Evolutionary conservation across 2,888 invertebrate genomes (phyloP).

Genomic region (Cyclophora albipunctata): DNA sequence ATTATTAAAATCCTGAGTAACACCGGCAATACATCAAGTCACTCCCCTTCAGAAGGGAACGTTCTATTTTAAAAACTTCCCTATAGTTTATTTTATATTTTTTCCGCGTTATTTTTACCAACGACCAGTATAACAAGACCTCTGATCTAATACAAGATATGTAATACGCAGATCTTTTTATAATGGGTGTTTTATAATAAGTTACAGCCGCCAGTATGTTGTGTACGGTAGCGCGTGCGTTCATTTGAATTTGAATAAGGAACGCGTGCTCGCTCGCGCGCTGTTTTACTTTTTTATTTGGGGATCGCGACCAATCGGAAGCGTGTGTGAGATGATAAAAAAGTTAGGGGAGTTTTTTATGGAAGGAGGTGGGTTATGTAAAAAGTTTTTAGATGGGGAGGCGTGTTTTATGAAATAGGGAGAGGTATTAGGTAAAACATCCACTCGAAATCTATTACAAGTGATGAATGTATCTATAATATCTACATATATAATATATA

Average conservation of each 20-base stretch:
- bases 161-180: constrained; percentile 30
- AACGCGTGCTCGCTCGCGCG: constrained; percentile 59
- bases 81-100: constrained; percentile 68
- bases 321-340: constrained; percentile 46
- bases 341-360: constrained; percentile 64
- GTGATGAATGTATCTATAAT: too few species aligned
- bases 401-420: constrained; percentile 21
- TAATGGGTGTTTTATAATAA: constrained; percentile 57
- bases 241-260: constrained; percentile 63
- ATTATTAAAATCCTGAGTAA: constrained; percentile 74
- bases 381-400: constrained; percentile 44
- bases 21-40: constrained; percentile 68
- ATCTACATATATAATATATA: too few species aligned
- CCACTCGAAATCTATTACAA: too few species aligned
- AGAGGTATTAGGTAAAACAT: too few species aligned
- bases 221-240: constrained; percentile 57
- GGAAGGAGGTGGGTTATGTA: constrained; percentile 24
- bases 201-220: constrained; percentile 57
- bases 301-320: constrained; percentile 53
- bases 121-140: constrained; percentile 34
- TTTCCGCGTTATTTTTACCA: constrained; percentile 66
- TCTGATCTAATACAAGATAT: constrained; percentile 11
- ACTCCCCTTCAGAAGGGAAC: constrained; percentile 64
- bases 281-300: constrained; percentile 67
- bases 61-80: constrained; percentile 72